phyloP scores from a whole-genome alignment of 2,888 invertebrate species.

The Oegoconia quadripuncta region DNA sequence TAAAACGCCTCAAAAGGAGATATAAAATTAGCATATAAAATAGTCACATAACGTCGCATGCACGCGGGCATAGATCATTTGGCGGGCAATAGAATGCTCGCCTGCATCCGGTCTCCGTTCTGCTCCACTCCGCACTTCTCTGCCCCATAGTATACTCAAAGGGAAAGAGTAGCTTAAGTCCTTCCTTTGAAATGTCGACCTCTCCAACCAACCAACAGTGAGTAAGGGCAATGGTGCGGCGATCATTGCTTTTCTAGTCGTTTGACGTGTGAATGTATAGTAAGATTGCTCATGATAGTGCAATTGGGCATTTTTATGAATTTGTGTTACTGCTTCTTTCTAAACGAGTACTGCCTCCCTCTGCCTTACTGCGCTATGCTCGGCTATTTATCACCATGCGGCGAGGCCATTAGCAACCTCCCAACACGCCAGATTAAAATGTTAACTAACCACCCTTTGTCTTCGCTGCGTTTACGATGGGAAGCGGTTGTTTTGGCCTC shows the following conservation, averaged over 20 bases:
- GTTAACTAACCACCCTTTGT: constrained; percentile 57
- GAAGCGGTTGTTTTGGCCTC: constrained; percentile 42
- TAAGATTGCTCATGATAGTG: too few relatives aligned
- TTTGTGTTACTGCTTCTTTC: too few relatives aligned
- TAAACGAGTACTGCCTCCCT: constrained; percentile 42
- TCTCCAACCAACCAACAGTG: too few relatives aligned
- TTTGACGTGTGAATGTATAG: too few relatives aligned
- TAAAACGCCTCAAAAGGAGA: neutral
- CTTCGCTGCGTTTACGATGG: constrained; percentile 48
- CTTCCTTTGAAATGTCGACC: too few relatives aligned
- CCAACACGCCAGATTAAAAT: constrained; percentile 57
- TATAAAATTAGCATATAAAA: neutral
- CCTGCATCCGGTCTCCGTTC: constrained; percentile 34
- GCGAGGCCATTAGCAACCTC: constrained; percentile 45
- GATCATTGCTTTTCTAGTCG: too few relatives aligned
- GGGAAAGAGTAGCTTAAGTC: too few relatives aligned
- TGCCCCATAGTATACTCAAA: neutral
- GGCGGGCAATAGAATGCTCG: constrained; percentile 46
- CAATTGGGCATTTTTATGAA: too few relatives aligned
- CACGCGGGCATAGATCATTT: constrained; percentile 43
- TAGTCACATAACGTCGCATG: constrained; percentile 20
- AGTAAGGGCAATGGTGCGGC: too few relatives aligned
- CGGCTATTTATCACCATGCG: constrained; percentile 43
- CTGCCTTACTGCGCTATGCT: constrained; percentile 14
- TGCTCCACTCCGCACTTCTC: neutral